A percentile compares a stretch with the other conserved stretches of the same genome.
Evolutionary conservation across 2,797 vertebrate genomes (phyloP).

Genomic region (Halcyon smyrnensis): DNA sequence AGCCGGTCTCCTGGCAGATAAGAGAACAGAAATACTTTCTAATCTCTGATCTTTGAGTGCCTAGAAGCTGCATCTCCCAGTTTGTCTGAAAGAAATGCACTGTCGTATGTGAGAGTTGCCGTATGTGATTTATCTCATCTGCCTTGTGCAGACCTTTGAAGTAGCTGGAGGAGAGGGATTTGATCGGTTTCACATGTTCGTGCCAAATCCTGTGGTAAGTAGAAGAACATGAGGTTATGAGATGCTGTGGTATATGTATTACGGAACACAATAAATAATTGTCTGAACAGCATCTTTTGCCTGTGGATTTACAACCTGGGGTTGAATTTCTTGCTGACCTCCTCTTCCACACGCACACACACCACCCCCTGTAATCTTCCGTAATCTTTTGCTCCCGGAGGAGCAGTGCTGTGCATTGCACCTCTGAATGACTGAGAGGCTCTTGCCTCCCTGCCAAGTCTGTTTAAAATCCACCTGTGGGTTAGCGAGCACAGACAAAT

Average conservation of each 20-base stretch:
- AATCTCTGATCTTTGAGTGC: not conserved
- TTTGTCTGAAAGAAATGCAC: not conserved
- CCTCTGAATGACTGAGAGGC: not conserved
- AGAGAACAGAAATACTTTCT: slow-evolving; percentile 2
- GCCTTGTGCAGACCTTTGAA: not conserved
- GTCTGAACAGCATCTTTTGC: not conserved
- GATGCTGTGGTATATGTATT: not conserved
- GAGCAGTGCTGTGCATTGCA: not conserved
- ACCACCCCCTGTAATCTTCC: not conserved
- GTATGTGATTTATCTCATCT: not conserved
- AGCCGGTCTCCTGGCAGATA: not conserved
- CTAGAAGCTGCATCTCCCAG: not conserved
- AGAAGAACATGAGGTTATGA: not conserved
- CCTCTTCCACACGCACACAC: not conserved
- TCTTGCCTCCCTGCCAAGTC: not conserved
- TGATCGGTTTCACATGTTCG: not conserved
- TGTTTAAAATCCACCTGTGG: not conserved
- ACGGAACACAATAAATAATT: not conserved
- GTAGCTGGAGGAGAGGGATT: not conserved
- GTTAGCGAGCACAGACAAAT: not conserved
- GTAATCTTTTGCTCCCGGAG: not conserved
- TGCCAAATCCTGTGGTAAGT: not conserved
- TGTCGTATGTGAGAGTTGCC: not conserved
- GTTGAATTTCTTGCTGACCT: not conserved
- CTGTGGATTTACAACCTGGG: not conserved